These are phyloP conservation scores for Thaumetopoea pityocampa DNA, from an alignment of 1,140 invertebrate genomes.

Conservation along the genomic window DNA sequence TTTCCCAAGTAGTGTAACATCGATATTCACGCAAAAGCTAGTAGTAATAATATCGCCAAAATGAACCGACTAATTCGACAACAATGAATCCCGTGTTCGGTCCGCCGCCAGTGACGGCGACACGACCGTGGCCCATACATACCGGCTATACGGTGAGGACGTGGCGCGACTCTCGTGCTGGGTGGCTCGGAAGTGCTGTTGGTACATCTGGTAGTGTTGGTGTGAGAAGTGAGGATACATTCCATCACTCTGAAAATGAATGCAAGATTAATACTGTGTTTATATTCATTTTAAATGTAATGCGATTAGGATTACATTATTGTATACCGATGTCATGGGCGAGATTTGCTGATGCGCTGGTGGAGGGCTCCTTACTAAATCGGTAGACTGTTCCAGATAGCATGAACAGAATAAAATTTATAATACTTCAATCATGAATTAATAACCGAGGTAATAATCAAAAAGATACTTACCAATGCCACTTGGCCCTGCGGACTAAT, in stretches of 20 bases:
- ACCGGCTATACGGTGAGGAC: conserved; percentile 69
- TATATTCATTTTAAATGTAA: conserved; percentile 12
- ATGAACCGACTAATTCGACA: too few species aligned
- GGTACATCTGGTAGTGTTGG: conserved; percentile 85
- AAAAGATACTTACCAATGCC: conserved; percentile 79
- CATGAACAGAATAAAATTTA: conserved; percentile 55
- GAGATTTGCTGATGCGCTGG: conserved; percentile 89
- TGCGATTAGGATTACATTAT: conserved; percentile 62
- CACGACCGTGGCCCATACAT: too few species aligned
- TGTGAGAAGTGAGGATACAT: conserved; percentile 82
- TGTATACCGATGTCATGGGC: conserved; percentile 84
- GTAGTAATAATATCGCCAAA: too few species aligned
- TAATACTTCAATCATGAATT: conserved; percentile 8
- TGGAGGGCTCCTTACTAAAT: conserved; percentile 81
- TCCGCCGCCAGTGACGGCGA: too few species aligned
- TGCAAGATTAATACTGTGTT: background rate
- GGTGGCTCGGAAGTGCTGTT: conserved; percentile 78
- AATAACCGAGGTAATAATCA: background rate
- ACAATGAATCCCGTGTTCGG: too few species aligned
- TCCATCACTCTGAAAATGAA: conserved; percentile 78
- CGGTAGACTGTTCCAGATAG: conserved; percentile 58
- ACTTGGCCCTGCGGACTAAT: conserved; percentile 80
- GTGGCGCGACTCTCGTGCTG: conserved; percentile 77
- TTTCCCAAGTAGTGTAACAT: too few species aligned
- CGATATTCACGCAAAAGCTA: too few species aligned